A percentile compares a stretch with the other conserved stretches of the same genome.
These are phyloP conservation scores for Pteropus alecto DNA, from an alignment of 2,113 vertebrate genomes.

Conservation along the genomic window DNA sequence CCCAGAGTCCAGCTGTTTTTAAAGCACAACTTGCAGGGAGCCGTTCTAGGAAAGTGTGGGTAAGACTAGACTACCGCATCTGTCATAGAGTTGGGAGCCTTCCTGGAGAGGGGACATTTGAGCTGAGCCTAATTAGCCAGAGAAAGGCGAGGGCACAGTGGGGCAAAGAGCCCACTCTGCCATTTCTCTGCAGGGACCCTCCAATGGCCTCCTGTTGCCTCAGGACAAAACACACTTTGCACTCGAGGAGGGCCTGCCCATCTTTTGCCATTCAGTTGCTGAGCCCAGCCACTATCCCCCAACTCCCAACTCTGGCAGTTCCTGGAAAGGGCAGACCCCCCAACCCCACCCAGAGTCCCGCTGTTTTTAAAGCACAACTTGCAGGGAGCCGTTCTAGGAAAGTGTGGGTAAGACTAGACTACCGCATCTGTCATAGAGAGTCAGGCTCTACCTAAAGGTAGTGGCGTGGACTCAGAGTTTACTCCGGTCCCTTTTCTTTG, in stretches of 20 bases:
- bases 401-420: not conserved
- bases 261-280: not conserved
- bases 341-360: too few species aligned
- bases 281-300: not conserved
- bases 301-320: not conserved
- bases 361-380: not conserved
- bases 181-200: not conserved
- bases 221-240: not conserved
- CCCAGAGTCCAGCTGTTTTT: too few species aligned
- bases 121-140: not conserved
- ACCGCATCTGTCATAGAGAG: not conserved
- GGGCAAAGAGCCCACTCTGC: not conserved
- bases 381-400: not conserved
- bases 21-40: not conserved
- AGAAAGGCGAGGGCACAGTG: too few species aligned
- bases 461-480: not conserved
- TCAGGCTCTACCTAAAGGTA: not conserved
- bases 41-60: not conserved
- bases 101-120: not conserved
- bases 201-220: too few species aligned
- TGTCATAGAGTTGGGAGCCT: not conserved
- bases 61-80: not conserved
- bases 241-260: not conserved
- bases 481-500: not conserved
- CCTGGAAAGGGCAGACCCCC: not conserved